Evolutionary conservation across 2,888 invertebrate species (phyloP).

Genomic region (Drosophila falleni): DNA sequence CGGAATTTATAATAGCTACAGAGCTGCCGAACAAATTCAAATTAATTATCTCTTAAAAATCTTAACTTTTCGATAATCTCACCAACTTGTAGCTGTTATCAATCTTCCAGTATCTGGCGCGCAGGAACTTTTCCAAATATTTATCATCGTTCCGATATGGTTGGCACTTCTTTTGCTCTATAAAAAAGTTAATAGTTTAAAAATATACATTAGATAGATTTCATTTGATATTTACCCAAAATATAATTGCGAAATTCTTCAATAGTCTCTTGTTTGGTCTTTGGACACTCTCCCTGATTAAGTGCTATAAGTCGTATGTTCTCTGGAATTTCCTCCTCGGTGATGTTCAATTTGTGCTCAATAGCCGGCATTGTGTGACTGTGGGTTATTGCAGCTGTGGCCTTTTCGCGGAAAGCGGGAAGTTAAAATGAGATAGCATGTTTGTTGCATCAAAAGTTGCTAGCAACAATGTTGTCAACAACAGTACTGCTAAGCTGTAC

Average conservation of each 20-base stretch:
- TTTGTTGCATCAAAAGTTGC: background rate
- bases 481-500: slow-evolving; percentile 15
- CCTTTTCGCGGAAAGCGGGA: background rate
- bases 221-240: slow-evolving; percentile 87
- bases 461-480: slow-evolving; percentile 18
- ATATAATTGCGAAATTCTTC: slow-evolving; percentile 91
- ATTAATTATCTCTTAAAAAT: background rate
- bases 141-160: slow-evolving; percentile 92
- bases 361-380: slow-evolving; percentile 74
- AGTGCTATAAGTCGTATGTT: slow-evolving; percentile 89
- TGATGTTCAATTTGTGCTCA: slow-evolving; percentile 87
- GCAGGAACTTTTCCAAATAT: slow-evolving; percentile 90
- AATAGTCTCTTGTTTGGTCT: slow-evolving; percentile 89
- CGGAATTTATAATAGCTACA: slow-evolving; percentile 92
- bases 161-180: slow-evolving; percentile 91
- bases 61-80: slow-evolving; percentile 34
- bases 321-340: slow-evolving; percentile 88
- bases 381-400: slow-evolving; percentile 5
- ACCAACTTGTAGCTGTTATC: slow-evolving; percentile 91
- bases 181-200: slow-evolving; percentile 67
- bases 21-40: slow-evolving; percentile 83
- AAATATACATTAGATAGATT: too few species aligned
- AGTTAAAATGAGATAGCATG: background rate
- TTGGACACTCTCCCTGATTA: slow-evolving; percentile 90
- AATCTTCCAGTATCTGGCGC: slow-evolving; percentile 90